phyloP scores from a whole-genome alignment of 2,888 invertebrate species.

The Phymatocera aterrima region DNA sequence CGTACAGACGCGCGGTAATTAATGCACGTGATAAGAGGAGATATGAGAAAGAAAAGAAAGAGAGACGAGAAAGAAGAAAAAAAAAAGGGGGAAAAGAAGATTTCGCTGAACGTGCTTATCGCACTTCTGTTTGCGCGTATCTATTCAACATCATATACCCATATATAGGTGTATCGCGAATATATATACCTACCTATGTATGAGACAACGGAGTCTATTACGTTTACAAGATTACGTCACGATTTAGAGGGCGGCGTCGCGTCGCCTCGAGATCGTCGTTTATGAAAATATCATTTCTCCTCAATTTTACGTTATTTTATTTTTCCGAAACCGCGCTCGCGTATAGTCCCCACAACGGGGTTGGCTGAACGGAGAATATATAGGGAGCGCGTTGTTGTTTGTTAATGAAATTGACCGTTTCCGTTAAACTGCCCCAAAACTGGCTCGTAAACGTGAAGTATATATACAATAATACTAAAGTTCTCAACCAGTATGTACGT shows the following conservation, averaged over 20 bases:
- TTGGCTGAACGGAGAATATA: neutral
- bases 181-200: no score
- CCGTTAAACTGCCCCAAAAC: constrained; percentile 36
- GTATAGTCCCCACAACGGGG: neutral
- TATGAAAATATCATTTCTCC: neutral
- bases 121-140: neutral
- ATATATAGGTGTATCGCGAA: neutral
- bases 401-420: constrained; percentile 39
- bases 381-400: neutral
- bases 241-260: neutral
- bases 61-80: neutral
- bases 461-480: neutral
- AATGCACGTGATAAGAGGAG: no score
- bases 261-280: neutral
- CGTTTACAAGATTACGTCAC: constrained; percentile 5
- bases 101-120: neutral
- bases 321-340: no score
- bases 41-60: neutral
- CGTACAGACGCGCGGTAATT: no score
- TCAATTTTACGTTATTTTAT: no score
- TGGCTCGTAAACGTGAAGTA: neutral
- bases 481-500: neutral
- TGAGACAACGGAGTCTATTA: neutral
- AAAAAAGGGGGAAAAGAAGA: neutral
- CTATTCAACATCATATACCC: neutral